Base-by-base conservation (phyloP, 2,888 invertebrate genomes). In the Tupiocoris notatus region DNA sequence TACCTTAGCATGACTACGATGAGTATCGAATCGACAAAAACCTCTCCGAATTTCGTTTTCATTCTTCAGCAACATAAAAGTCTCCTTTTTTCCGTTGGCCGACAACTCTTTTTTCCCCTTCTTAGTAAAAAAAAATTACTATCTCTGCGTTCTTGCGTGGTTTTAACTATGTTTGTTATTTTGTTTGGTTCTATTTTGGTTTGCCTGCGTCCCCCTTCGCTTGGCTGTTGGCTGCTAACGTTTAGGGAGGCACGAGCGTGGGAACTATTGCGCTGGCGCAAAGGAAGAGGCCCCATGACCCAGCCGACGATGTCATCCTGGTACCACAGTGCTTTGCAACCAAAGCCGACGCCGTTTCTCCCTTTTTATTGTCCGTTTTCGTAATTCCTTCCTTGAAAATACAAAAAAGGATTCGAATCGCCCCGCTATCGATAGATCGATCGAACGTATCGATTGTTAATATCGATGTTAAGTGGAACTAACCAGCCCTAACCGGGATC, bases 241-340 rank as follows among this genome's bases (percentile, higher is more conserved):
- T 66, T 61, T 73, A 74, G 77, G 74, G 73, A 66, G 76, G 70
- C 64, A 24, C 76, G 24, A 70, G 76, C 59, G 73, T 74, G 64
- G 78, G 75, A 73, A 71, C 78, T 93, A 91, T 79, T 71, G 76
- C 77, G 77, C 76, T 78, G 70, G 63, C 70, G 74, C 79, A 79
- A 76, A 95, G 95, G 93, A 95, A 95, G 91, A 94, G 95, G 89
- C 92, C 94, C 89, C 92, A 90, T 84, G 90, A 91, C 87, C 87
- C 88, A 85, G 91, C 91, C 88, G 92, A 92, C 88, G 92, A 93
- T 88, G 89, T 93, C 89, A 89, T 95, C 92, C 94, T 96, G 95
- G 95, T 96, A 95, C 93, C 91, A 87, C 84, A 87, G 86, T 86
- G 87, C 87, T 87, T 89, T 89, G 89, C 89, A 89, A 89, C 88